Evolutionary conservation across 1,140 invertebrate genomes (phyloP), one percentile per base, ranked within the genome.

Genomic region (Contarinia nasturtii): DNA sequence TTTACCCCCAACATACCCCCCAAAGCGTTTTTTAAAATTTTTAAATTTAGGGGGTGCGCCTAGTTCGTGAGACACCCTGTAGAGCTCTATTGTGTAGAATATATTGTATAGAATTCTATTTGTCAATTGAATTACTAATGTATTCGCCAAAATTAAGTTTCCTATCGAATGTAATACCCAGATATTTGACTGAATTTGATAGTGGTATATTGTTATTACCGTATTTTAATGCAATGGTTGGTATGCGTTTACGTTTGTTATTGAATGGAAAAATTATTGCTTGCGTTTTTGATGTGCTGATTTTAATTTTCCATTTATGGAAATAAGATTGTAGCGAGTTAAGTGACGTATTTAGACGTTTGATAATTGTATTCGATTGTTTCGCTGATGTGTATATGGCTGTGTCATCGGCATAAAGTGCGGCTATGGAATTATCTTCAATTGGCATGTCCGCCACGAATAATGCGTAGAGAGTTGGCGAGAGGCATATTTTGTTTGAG

Each of bases 371-470:
- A 7, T 45, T 45, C 3, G 19, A 12, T 44, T 48, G 8, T 19
- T 52, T 15, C 7, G 18, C n/a, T 34, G 47, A 11, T 19, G 45
- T 12, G 19, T 40, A 20, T 2, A 47, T 12, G 7, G 54, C 57
- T 0, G 53, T 56, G 40, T 61, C 57, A 37, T 61, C 57, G 4
- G 59, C 56, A 48, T 54, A 59, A 10, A 52, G 19, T 0, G 50
- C 53, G 10, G 55, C 22, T 33, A 49, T 19, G 1, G 43, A 46
- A 14, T 52, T 51, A 8, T 45, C 10, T 2, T 18, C 40, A 33
- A 34, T 50, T 8, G 56, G 53, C 2, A 60, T 52, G 33, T 63
- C 58, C 17, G 51, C 51, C 0, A 53, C 57, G 46, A 51, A 62
- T 2, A 56, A 34, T 7, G 51, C 20, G 41, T 53, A 63, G 7